phyloP scores from a whole-genome alignment of 2,888 invertebrate genomes.

The Monochamus alternatus region DNA sequence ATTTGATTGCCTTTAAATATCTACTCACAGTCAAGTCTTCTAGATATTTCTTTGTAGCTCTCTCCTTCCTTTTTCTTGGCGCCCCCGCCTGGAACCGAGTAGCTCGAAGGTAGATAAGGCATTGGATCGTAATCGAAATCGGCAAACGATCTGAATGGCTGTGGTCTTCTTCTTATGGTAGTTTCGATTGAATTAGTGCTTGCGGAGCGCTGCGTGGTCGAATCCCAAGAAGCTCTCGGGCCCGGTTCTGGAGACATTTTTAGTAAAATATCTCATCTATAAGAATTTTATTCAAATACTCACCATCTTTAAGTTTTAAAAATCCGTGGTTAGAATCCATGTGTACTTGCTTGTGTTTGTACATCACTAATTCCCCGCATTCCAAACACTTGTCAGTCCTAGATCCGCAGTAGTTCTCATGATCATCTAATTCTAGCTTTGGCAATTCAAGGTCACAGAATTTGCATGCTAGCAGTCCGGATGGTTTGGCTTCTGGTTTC shows the following conservation, averaged over 20 bases:
- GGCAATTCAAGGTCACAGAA: conserved; percentile 80
- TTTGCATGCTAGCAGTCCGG: conserved; percentile 74
- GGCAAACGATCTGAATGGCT: conserved; percentile 55
- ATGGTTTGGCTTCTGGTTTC: conserved; percentile 41
- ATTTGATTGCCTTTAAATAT: background rate
- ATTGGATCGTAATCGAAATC: conserved; percentile 60
- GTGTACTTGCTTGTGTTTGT: conserved; percentile 78
- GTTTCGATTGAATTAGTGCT: conserved; percentile 38
- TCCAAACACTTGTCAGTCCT: conserved; percentile 80
- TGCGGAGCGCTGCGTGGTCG: conserved; percentile 57
- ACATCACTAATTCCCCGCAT: conserved; percentile 81
- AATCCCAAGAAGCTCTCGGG: conserved; percentile 70
- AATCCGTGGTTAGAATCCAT: conserved; percentile 80
- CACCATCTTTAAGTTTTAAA: conserved; percentile 76
- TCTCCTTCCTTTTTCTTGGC: conserved; percentile 69
- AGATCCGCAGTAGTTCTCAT: conserved; percentile 81
- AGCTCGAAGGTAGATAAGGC: conserved; percentile 60
- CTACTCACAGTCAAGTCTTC: conserved; percentile 67
- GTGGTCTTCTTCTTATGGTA: conserved; percentile 52
- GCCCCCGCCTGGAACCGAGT: conserved; percentile 52
- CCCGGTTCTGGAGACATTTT: conserved; percentile 69
- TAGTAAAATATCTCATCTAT: too few relatives aligned
- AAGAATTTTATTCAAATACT: conserved; percentile 44
- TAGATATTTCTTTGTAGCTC: conserved; percentile 67
- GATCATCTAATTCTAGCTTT: conserved; percentile 75